A percentile compares a stretch with the other conserved stretches of the same genome.
Conservation (phyloP, 2,797 vertebrate genomes). For the Lophotriccus pileatus region DNA sequence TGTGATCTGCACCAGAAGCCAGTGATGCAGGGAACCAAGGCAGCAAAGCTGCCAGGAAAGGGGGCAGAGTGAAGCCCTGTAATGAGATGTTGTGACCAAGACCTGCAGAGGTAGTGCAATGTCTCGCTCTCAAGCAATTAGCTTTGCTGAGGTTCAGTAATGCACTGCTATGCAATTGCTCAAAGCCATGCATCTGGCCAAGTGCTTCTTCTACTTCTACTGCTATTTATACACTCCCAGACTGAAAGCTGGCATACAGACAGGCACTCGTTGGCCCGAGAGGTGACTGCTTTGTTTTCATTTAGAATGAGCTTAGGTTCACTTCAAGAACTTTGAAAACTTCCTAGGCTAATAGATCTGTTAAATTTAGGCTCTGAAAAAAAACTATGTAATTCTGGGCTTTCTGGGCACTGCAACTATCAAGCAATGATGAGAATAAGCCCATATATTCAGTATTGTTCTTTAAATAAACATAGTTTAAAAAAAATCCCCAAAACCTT, state of each 20-base stretch:
- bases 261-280: background rate
- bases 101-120: background rate
- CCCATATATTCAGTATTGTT: background rate
- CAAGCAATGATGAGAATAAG: background rate
- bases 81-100: rapidly evolving
- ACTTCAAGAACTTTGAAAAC: background rate
- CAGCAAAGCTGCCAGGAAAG: background rate
- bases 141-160: background rate
- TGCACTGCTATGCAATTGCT: background rate
- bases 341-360: background rate
- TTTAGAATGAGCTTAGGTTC: background rate
- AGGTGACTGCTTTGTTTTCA: background rate
- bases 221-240: background rate
- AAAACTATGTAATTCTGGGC: background rate
- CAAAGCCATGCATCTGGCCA: background rate
- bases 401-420: background rate
- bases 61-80: background rate
- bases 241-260: background rate
- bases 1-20: background rate
- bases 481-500: background rate
- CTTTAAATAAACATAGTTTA: background rate
- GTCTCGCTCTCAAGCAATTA: background rate
- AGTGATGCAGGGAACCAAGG: background rate
- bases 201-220: background rate
- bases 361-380: background rate